Percentiles rank a stretch among this genome's conserved stretches.
These are phyloP conservation scores for Cryptocheilus praepositus DNA, from an alignment of 2,888 invertebrate genomes.

Conservation along the genomic window DNA sequence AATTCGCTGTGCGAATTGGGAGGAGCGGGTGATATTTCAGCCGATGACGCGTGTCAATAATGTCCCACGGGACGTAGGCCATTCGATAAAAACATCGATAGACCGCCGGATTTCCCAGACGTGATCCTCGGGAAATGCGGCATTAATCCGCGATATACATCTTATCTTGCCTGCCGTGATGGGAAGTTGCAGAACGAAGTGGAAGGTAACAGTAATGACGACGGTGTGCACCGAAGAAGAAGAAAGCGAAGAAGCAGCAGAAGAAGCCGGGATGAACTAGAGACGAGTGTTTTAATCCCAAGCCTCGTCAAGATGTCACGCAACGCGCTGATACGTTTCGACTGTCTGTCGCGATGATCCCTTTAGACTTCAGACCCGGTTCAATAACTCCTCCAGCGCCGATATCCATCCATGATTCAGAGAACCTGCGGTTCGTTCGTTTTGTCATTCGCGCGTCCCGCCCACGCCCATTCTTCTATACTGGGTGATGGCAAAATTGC, in stretches of 20 bases:
- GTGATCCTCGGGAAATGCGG: no score
- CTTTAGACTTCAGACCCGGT: conserved; percentile 53
- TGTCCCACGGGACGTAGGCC: no score
- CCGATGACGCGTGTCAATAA: no score
- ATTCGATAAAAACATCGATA: no score
- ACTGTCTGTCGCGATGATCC: conserved; percentile 52
- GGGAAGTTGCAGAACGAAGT: no score
- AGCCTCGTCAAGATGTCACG: conserved; percentile 41
- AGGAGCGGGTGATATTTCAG: no score
- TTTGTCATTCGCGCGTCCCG: conserved; percentile 2
- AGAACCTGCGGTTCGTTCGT: background rate
- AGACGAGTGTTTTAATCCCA: conserved; percentile 44
- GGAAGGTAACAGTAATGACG: no score
- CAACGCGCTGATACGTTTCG: conserved; percentile 45
- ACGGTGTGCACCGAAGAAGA: background rate
- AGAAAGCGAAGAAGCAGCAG: background rate
- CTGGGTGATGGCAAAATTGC: no score
- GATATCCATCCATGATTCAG: conserved; percentile 17
- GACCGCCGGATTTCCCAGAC: no score
- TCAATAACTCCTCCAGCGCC: conserved; percentile 54
- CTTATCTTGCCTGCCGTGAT: no score
- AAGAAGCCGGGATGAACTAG: conserved; percentile 5
- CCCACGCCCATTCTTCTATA: conserved; percentile 26
- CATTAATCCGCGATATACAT: no score
- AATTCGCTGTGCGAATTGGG: no score